Base-by-base conservation (phyloP, 1,140 invertebrate species). In the Drosophila rhopaloa region DNA sequence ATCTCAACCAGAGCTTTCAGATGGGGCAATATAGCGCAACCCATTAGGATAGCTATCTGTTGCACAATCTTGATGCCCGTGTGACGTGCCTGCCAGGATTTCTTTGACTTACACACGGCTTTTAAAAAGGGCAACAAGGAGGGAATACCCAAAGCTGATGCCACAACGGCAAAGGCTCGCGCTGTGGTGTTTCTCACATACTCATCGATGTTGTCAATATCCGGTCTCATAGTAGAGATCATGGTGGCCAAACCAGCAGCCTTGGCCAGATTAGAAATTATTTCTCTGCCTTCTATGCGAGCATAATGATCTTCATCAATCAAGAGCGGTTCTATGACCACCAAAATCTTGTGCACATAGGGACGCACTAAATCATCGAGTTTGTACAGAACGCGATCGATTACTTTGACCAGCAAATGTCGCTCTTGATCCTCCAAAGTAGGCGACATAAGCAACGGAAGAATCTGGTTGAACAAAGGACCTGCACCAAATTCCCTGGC, bases 271-370 rank as follows among this genome's bases (percentile, higher is more conserved):
- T 99, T 99, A 0, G 98, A 99, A 88, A 99, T 99, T 72, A 99
- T 99, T 93, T 99, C 99, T 92, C 99, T 94, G 57, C 99, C 98
- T 93, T 99, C 99, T 5, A 99, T 99, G 92, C 99, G 96, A 43
- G 99, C 99, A 93, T 99, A 99, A 92, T 99, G 99, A 93, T 99
- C 99, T 95, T 99, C 99, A 93, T 99, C 99, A 93, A 99, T 99
- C 5, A 99, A 93, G 37, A 99, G 93, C 0, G 99, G 99, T 93
- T 99, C 99, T 93, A 99, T 99, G 1, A 99, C 99, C 0, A 99
- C 99, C 32, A 99, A 93, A 91, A 99, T 99, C 95, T 99, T 99
- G 93, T 99, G 99, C 2, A 99, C 99, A 92, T 99, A 99, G 0
- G 99, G 99, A 58, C 99, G 95, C 9, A 99, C 99, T 53, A 99